These are phyloP conservation scores for Metridium senile DNA, from an alignment of 92 coral and sea anemone species.

Conservation along the genomic window DNA sequence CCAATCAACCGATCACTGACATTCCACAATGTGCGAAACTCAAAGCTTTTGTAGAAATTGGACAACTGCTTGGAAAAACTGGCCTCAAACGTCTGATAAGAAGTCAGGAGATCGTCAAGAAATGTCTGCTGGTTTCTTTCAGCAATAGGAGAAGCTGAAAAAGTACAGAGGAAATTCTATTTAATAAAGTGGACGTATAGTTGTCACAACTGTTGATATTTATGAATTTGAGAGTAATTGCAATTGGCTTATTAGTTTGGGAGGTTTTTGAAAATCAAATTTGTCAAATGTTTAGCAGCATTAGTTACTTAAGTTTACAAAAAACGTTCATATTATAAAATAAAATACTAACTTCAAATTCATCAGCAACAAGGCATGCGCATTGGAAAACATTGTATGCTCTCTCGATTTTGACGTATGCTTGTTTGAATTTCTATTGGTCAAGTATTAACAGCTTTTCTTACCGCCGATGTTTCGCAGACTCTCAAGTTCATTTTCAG, in stretches of 20 bases:
- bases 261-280: neutral
- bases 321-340: neutral
- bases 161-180: too few species aligned
- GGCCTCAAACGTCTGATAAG: constrained; percentile 1
- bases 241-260: neutral
- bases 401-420: too few species aligned
- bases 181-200: too few species aligned
- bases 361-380: too few species aligned
- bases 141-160: neutral
- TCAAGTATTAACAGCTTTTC: too few species aligned
- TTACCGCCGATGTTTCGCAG: too few species aligned
- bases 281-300: neutral
- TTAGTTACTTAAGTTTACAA: neutral
- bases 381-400: too few species aligned
- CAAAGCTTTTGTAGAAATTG: constrained; percentile 10
- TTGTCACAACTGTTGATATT: neutral
- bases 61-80: neutral
- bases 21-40: constrained; percentile 10
- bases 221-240: neutral
- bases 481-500: too few species aligned
- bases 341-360: too few species aligned
- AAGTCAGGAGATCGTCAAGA: constrained; percentile 1
- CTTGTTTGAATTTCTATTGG: too few species aligned
- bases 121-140: neutral
- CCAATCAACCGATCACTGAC: neutral